Evolutionary conservation across 2,888 invertebrate genomes (phyloP).

Genomic region (Xylocampa areola): DNA sequence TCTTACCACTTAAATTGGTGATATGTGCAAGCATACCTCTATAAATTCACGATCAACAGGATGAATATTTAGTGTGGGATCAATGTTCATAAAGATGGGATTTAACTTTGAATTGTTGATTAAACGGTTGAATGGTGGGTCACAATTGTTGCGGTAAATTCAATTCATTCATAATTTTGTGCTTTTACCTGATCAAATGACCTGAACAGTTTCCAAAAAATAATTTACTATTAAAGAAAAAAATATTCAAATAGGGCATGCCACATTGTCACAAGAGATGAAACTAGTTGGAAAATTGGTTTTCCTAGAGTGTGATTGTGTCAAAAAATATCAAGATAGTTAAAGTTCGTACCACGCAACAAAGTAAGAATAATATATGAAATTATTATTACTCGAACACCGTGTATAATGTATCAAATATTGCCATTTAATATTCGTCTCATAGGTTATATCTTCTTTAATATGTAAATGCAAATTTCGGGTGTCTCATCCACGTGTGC

Average conservation of each 20-base stretch:
- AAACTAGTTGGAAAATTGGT: no score
- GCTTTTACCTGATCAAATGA: constrained; percentile 16
- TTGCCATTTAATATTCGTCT: constrained; percentile 32
- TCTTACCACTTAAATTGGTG: constrained; percentile 14
- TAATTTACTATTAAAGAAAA: no score
- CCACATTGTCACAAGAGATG: no score
- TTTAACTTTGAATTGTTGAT: constrained; percentile 8
- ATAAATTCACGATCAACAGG: constrained; percentile 28
- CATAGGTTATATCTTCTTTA: constrained; percentile 13
- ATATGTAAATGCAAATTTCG: constrained; percentile 43
- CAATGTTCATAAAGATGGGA: constrained; percentile 19
- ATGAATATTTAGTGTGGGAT: not conserved
- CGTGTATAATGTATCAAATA: constrained; percentile 7
- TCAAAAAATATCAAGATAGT: no score
- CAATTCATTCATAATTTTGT: constrained; percentile 25
- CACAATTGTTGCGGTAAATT: constrained; percentile 17
- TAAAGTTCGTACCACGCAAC: no score
- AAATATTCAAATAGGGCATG: no score
- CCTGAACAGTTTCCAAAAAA: not conserved
- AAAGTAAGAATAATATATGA: no score
- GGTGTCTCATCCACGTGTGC: constrained; percentile 45
- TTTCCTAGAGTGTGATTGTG: no score
- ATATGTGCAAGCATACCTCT: constrained; percentile 11
- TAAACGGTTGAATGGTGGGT: constrained; percentile 21
- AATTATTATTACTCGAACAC: not conserved